Evolutionary conservation across 30 jellyfish, hydroid and myxozoan genomes (phyloP).

Genomic region (Hydractinia symbiolongicarpus): DNA sequence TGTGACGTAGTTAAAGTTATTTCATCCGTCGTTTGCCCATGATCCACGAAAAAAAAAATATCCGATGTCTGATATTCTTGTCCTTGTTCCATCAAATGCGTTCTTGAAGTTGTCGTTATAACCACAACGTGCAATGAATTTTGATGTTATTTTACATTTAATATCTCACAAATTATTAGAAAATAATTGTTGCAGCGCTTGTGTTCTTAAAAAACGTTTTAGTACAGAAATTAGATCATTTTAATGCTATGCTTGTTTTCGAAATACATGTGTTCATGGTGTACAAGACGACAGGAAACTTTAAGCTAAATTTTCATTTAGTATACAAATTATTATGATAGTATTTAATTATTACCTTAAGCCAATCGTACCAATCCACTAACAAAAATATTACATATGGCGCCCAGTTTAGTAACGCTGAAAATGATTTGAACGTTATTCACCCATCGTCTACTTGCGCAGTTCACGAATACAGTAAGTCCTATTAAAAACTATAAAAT

Average conservation of each 20-base stretch:
- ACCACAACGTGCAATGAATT: neutral
- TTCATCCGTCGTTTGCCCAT: conserved; percentile 57
- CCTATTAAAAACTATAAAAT: neutral
- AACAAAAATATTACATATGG: conserved; percentile 7
- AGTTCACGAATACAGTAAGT: conserved; percentile 18
- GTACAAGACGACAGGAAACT: too few relatives aligned
- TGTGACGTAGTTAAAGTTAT: conserved; percentile 31
- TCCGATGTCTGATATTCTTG: conserved; percentile 35
- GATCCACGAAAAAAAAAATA: conserved; percentile 45
- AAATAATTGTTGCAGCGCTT: too few relatives aligned
- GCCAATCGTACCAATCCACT: conserved; percentile 40
- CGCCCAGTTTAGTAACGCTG: conserved; percentile 30
- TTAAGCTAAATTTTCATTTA: too few relatives aligned
- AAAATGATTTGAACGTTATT: conserved; percentile 32
- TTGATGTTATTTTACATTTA: too few relatives aligned
- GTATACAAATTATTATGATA: too few relatives aligned
- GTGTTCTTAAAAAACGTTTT: too few relatives aligned
- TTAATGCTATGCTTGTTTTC: too few relatives aligned
- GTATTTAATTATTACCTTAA: conserved; percentile 14
- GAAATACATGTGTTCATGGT: too few relatives aligned
- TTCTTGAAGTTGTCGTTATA: conserved; percentile 14
- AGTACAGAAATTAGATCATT: too few relatives aligned
- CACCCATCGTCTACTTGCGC: conserved; percentile 41
- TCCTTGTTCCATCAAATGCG: conserved; percentile 31
- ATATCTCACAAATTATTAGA: too few relatives aligned